Evolutionary conservation across 2,888 invertebrate species (phyloP).

Genomic region (Lutraria lutraria): DNA sequence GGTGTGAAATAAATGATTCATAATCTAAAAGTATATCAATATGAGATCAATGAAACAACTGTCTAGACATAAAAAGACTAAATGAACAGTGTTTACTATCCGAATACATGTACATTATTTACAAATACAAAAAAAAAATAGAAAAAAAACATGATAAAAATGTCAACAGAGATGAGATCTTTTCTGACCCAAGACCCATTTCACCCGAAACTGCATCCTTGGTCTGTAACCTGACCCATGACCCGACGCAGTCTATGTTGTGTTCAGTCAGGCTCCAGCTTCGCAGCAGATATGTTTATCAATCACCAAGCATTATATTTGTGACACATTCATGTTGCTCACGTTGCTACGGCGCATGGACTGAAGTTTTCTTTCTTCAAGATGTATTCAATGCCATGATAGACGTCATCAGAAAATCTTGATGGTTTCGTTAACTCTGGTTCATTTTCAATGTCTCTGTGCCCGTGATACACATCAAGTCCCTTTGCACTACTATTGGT

Average conservation of each 20-base stretch:
- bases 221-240: not conserved
- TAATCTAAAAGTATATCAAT: not conserved
- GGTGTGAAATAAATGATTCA: not conserved
- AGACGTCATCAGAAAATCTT: slow-evolving; percentile 81
- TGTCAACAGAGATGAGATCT: not conserved
- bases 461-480: slow-evolving; percentile 82
- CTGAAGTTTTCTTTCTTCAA: slow-evolving; percentile 79
- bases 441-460: slow-evolving; percentile 84
- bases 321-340: not conserved
- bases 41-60: not conserved
- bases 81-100: not conserved
- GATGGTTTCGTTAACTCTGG: slow-evolving; percentile 83
- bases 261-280: not conserved
- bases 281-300: not conserved
- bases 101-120: not conserved
- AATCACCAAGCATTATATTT: not conserved
- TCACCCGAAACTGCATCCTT: not conserved
- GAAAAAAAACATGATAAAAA: not conserved
- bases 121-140: too few species aligned
- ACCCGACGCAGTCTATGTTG: not conserved
- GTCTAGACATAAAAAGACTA: not conserved
- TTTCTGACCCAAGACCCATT: not conserved
- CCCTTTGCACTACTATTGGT: slow-evolving; percentile 67
- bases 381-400: slow-evolving; percentile 83
- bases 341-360: not conserved